Evolutionary conservation across 2,888 invertebrate genomes (phyloP), one percentile per base, ranked within the genome.

Genomic region (Pollenia griseotomentosa): DNA sequence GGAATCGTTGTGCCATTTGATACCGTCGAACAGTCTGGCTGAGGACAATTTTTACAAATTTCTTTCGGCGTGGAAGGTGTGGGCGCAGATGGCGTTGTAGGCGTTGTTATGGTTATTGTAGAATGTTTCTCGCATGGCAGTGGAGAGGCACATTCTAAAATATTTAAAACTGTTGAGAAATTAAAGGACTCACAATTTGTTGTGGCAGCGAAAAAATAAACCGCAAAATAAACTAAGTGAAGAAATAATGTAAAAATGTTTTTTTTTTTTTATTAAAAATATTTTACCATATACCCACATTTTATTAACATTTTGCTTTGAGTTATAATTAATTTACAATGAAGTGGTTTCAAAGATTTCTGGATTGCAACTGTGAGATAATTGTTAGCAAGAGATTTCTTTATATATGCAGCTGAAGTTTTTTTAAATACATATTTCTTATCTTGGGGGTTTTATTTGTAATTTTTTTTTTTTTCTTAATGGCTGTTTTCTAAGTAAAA

Each of bases 1-100:
- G 85, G 70, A 59, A 85, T 77, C 19, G 71, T 66, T 57, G 81
- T 57, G 6, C 85, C 81, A 51, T 65, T 16, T 40, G 84, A 51
- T 1, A 57, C 66, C 55, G 53, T 44, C 1, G 84, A 73, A 68
- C 84, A 84, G 33, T 74, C 74, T 10, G 46, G 70, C 42, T 42
- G 61, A 6, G 79, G 44, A 19, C 84, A 84, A 9, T 84, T 66
- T 2, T 57, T 57, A n/a, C 81, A 85, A 40, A 23, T n/a, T 16
- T 9, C 9, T 14, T 59, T 46, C 7, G 9, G 8, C 55, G 44
- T n/a, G 10, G 46, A 9, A 14, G 51, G 7, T 9, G 7, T 1
- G 33, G 46, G 9, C 16, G 23, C 51, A 10, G 11, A 4, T 63
- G 42, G 66, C n/a, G 59, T 57, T 1, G 79, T 53, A 14, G 53